Conservation (phyloP, 2,797 vertebrate species). For the Eurystomus glaucurus region DNA sequence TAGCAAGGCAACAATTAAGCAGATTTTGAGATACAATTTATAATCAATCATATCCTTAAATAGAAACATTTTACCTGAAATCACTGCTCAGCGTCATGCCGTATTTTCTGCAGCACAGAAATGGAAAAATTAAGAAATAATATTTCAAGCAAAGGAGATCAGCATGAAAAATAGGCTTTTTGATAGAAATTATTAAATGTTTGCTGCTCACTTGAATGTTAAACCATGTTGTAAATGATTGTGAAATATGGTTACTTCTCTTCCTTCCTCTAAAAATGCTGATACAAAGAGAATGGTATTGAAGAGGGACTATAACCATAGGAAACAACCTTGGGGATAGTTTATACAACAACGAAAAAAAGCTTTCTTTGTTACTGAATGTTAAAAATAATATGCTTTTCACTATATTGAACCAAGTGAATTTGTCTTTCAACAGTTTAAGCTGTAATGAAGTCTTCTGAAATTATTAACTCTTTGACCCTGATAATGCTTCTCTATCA, state of each 20-base stretch:
- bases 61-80: conserved; percentile 6
- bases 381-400: background rate
- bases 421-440: background rate
- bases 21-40: conserved; percentile 13
- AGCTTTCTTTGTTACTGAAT: background rate
- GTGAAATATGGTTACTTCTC: background rate
- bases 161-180: background rate
- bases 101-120: background rate
- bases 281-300: background rate
- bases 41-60: conserved; percentile 28
- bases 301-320: background rate
- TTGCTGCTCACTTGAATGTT: background rate
- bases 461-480: background rate
- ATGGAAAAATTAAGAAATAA: background rate
- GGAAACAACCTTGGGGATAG: background rate
- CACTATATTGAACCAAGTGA: background rate
- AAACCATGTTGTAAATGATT: background rate
- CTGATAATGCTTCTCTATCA: background rate
- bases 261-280: background rate
- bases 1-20: conserved; percentile 1
- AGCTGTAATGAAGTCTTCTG: background rate
- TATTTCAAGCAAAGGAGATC: background rate
- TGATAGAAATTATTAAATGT: background rate
- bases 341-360: background rate
- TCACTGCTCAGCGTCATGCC: background rate